Percentiles rank a stretch among this genome's conserved stretches.
phyloP scores from a whole-genome alignment of 2,113 vertebrate genomes.

The Columbina picui region DNA sequence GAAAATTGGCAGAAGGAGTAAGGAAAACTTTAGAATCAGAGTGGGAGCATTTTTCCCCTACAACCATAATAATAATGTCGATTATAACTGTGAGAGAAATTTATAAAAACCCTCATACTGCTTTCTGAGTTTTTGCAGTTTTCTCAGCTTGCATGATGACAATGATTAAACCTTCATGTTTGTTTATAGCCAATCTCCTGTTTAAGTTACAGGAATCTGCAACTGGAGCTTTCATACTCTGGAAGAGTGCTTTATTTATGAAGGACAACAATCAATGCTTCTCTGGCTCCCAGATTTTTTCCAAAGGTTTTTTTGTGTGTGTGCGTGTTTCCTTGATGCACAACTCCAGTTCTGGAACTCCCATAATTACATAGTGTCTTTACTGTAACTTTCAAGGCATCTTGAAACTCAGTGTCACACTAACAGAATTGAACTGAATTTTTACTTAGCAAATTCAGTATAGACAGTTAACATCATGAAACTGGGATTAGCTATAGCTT shows the following conservation, averaged over 20 bases:
- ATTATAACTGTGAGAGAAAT: background rate
- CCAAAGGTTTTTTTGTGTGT: background rate
- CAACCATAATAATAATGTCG: background rate
- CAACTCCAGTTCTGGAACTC: background rate
- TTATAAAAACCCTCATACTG: background rate
- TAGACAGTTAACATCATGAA: background rate
- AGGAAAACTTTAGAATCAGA: background rate
- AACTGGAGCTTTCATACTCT: background rate
- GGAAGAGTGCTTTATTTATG: background rate
- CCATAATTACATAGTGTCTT: background rate
- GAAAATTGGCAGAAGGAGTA: background rate
- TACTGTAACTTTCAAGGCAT: constrained; percentile 1
- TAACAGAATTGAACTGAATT: constrained; percentile 23
- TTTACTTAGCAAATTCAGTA: background rate
- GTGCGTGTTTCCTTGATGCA: background rate
- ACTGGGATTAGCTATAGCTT: constrained; percentile 16
- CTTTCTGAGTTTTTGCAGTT: background rate
- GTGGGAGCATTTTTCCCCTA: background rate
- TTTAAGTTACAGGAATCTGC: background rate
- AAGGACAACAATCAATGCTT: background rate
- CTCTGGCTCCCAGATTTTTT: background rate
- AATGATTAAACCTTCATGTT: background rate
- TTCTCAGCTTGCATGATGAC: background rate
- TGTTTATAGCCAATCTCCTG: background rate
- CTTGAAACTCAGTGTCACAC: constrained; percentile 18